Evolutionary conservation across 1,140 invertebrate species (phyloP).

Genomic region (Pseudomyrmex concolor): DNA sequence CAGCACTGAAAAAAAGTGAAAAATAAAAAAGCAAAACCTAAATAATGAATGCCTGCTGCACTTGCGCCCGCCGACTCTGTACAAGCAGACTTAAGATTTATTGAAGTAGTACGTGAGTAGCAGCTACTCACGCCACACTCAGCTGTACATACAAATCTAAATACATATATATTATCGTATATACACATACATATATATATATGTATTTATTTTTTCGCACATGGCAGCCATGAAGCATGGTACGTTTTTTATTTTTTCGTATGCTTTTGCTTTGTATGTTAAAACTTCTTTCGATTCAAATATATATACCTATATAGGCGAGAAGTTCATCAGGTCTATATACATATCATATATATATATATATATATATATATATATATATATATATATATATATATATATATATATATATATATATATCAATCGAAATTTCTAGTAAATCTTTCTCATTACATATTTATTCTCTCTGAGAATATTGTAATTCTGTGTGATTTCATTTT

Average conservation of each 20-base stretch:
- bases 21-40: constrained; percentile 77
- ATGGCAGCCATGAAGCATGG: constrained; percentile 86
- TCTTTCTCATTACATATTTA: not conserved
- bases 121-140: constrained; percentile 79
- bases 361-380: constrained; percentile 12
- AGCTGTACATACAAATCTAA: constrained; percentile 72
- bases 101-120: constrained; percentile 82
- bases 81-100: constrained; percentile 83
- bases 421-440: too few species aligned
- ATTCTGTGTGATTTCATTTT: not conserved
- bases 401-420: constrained; percentile 12
- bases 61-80: constrained; percentile 78
- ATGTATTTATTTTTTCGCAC: constrained; percentile 82
- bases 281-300: constrained; percentile 65
- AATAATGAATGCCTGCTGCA: constrained; percentile 84
- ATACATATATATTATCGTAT: constrained; percentile 63
- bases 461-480: constrained; percentile 1
- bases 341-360: constrained; percentile 11
- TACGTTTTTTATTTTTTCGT: constrained; percentile 81
- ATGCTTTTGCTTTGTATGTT: constrained; percentile 77
- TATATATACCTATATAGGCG: not conserved
- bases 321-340: constrained; percentile 31
- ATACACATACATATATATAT: constrained; percentile 56
- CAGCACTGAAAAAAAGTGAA: constrained; percentile 78
- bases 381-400: not conserved